phyloP scores from a whole-genome alignment of 2,888 invertebrate genomes.

The Dugesia japonica region DNA sequence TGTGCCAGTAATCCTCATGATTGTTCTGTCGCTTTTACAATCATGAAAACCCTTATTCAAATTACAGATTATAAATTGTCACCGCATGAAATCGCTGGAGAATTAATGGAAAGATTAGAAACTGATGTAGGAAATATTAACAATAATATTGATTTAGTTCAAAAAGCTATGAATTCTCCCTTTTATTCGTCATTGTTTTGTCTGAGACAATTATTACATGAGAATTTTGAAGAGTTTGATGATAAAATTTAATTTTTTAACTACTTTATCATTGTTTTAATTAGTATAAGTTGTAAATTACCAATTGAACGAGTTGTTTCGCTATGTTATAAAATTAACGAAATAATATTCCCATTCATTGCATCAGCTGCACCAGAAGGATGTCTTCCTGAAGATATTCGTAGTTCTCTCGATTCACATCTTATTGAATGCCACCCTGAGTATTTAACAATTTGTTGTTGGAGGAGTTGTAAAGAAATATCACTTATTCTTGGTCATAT shows the following conservation, averaged over 20 bases:
- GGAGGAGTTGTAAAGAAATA: neutral
- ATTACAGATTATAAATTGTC: neutral
- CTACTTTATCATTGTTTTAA: neutral
- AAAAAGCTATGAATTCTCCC: neutral
- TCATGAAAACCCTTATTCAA: neutral
- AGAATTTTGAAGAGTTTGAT: neutral
- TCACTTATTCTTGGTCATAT: neutral
- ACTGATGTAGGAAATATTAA: neutral
- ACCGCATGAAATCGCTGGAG: neutral
- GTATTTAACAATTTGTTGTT: slow-evolving; percentile 20
- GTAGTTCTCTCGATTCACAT: neutral
- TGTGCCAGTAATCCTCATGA: neutral
- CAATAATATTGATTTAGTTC: neutral
- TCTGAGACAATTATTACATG: neutral
- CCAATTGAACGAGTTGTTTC: neutral
- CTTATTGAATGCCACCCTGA: neutral
- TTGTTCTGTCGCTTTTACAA: neutral
- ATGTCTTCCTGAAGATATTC: neutral
- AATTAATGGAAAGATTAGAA: neutral
- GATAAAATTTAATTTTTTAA: neutral
- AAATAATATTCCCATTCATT: neutral
- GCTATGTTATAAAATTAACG: neutral
- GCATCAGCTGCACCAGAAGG: neutral
- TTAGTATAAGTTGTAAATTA: neutral
- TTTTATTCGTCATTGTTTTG: neutral